Conservation (phyloP, 2,888 invertebrate species). For the Doris montereyensis region DNA sequence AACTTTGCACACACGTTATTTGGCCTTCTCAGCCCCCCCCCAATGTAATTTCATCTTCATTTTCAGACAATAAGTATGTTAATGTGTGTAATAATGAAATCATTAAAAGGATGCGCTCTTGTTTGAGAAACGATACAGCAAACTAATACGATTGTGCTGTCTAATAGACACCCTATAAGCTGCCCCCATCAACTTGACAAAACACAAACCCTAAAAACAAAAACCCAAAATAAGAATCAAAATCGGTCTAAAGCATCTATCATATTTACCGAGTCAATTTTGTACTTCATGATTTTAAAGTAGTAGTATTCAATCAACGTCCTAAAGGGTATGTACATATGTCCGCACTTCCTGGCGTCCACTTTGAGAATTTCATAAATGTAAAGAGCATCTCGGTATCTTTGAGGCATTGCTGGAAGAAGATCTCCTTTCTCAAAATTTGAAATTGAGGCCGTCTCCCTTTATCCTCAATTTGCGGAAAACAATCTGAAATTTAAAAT, state of each 20-base stretch:
- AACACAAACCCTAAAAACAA: no score
- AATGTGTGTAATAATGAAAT: no score
- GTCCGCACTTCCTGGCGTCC: conserved; percentile 54
- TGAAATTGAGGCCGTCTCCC: conserved; percentile 38
- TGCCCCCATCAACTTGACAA: no score
- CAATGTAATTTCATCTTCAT: no score
- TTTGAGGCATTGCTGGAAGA: conserved; percentile 47
- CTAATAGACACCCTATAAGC: no score
- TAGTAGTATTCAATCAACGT: conserved; percentile 16
- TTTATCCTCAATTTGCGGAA: not conserved
- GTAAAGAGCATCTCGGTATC: conserved; percentile 56
- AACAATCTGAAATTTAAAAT: conserved; percentile 21
- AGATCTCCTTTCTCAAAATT: conserved; percentile 51
- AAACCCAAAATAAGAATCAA: no score
- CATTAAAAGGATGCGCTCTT: no score
- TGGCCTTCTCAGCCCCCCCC: no score
- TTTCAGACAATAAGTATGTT: no score
- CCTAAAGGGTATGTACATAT: conserved; percentile 50
- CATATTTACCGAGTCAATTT: conserved; percentile 41
- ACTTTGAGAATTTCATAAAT: conserved; percentile 64
- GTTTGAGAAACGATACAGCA: no score
- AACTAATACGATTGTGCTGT: no score
- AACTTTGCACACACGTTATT: no score
- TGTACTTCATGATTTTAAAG: conserved; percentile 40
- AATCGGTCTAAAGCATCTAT: not conserved